Base-by-base conservation (phyloP, 1,140 invertebrate species). In the Drosophila auraria region DNA sequence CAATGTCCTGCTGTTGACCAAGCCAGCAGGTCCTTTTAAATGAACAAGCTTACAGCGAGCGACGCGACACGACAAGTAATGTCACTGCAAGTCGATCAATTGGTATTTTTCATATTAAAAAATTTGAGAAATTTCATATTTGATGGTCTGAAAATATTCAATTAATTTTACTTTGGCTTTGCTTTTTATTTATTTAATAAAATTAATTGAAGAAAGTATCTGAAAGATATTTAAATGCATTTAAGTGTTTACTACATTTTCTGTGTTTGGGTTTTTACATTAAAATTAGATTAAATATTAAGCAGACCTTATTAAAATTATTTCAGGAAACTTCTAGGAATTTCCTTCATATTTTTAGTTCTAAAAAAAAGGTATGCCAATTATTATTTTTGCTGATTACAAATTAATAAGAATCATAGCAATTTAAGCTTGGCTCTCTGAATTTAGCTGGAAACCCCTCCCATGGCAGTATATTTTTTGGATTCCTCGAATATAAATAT, bases 1-100 rank as follows among this genome's bases (percentile, higher is more conserved):
- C 68, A 73, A 61, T 73, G 25, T 57, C 44, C 51, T 54, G 44
- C 30, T 47, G 53, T 50, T 72, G 70, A 53, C 69, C 70, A 44
- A 27, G 47, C 14, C 68, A 30, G 62, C 40, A 45, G 64, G 49
- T 68, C 51, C 50, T 56, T 54, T 63, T 20, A 56, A 65, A 23
- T 36, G 40, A 45, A 64, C 25, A 30, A 2, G 20, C 4, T 30
- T 6, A 9, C 33, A 11, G 33, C 30, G 30, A 11, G 33, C 11
- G 33, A 36, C 33, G 33, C 33, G 33, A 36, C 33, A 11, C 33
- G 33, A 36, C 33, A 11, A 11, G 3, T 17, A 17, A 30, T 50
- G 14, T 50, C 23, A 15, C 23, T 15, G 25, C 27, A 50, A 50
- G 3, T 5, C 12, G 36, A 36, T 3, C 33, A 36, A 36, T 36